These are phyloP conservation scores for Rhopalosiphum padi DNA, from an alignment of 1,140 invertebrate species.

Conservation along the genomic window DNA sequence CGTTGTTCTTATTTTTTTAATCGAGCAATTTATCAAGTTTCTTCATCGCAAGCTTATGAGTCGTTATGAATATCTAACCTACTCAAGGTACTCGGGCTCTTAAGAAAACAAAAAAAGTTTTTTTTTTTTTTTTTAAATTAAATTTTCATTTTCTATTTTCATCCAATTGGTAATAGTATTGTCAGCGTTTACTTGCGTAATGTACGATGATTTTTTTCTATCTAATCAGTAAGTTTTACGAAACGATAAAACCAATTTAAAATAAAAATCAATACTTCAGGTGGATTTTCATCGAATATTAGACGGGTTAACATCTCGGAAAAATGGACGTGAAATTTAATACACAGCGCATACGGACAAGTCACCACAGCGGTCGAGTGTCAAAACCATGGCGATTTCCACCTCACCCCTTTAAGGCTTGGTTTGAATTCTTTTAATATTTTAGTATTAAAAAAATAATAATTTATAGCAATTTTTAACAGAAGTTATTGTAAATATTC, in stretches of 20 bases:
- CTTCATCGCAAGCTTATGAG: background rate
- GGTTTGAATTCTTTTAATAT: no score
- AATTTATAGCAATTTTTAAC: background rate
- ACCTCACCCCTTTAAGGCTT: no score
- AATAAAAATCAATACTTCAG: background rate
- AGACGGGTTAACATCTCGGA: background rate
- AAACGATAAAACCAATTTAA: background rate
- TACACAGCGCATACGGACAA: no score
- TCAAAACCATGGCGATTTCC: no score
- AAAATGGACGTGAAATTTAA: background rate
- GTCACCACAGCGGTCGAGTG: no score
- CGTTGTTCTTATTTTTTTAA: background rate
- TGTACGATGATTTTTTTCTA: background rate
- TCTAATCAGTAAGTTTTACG: background rate
- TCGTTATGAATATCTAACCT: background rate
- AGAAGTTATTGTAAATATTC: background rate
- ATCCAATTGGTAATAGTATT: no score
- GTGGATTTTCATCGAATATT: background rate
- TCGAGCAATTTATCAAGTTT: conserved; percentile 11
- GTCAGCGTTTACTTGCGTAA: no score
- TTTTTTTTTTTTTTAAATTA: background rate
- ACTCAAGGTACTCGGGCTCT: background rate
- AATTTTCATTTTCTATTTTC: no score
- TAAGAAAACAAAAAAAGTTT: background rate
- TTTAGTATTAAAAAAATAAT: no score